Evolutionary conservation across 2,888 invertebrate genomes (phyloP).

Genomic region (Aquatica leii): DNA sequence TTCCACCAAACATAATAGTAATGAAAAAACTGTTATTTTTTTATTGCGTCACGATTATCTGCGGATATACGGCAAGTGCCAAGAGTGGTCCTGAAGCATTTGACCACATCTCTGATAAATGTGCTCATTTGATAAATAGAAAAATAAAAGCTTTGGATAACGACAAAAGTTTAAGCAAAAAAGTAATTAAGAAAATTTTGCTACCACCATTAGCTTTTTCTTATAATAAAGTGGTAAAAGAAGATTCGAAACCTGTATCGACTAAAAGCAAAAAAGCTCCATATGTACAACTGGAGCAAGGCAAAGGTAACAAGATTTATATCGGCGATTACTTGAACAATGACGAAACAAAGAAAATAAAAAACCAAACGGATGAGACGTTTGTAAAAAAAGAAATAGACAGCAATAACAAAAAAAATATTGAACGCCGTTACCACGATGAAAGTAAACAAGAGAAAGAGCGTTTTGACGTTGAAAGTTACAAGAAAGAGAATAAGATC

Average conservation of each 20-base stretch:
- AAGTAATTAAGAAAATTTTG: constrained; percentile 47
- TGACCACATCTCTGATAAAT: too few relatives aligned
- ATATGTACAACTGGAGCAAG: constrained; percentile 54
- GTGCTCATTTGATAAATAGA: background rate
- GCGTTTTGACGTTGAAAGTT: constrained; percentile 12
- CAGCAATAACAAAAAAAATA: constrained; percentile 61
- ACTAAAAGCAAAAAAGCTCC: constrained; percentile 36
- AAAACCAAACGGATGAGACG: too few relatives aligned
- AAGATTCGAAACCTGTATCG: constrained; percentile 35
- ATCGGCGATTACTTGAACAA: too few relatives aligned
- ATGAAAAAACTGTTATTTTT: too few relatives aligned
- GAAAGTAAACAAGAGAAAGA: constrained; percentile 50
- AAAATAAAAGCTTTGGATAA: constrained; percentile 56
- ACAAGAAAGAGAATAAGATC: constrained; percentile 62
- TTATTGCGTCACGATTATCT: too few relatives aligned
- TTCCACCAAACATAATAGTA: too few relatives aligned
- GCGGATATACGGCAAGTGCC: too few relatives aligned
- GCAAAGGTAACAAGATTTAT: constrained; percentile 24
- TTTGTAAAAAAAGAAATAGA: too few relatives aligned
- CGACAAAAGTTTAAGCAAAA: constrained; percentile 52
- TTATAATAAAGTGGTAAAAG: constrained; percentile 43
- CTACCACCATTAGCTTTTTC: constrained; percentile 52
- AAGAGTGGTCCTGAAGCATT: too few relatives aligned
- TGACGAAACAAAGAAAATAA: too few relatives aligned
- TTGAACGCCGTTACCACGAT: constrained; percentile 63